Conservation (phyloP, 2,113 vertebrate species). For the Epinephelus moara region DNA sequence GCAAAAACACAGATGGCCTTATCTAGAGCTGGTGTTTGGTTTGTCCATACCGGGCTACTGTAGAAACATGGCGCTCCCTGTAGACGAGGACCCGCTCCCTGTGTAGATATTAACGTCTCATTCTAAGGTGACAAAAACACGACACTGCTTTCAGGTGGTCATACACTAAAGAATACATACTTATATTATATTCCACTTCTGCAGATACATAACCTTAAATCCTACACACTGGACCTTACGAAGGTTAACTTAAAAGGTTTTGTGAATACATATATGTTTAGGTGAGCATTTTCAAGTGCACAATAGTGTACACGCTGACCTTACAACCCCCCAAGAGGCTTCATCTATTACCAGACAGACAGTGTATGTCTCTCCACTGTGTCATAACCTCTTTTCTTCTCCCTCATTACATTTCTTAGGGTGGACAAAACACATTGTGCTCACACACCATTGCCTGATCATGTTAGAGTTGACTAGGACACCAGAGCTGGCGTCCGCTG, state of each 20-base stretch:
- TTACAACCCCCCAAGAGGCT: not conserved
- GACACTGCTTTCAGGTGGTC: too few species aligned
- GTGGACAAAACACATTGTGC: slow-evolving; percentile 59
- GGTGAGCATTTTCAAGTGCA: not conserved
- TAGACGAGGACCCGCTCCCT: too few species aligned
- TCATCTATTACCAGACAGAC: slow-evolving; percentile 32
- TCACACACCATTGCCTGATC: slow-evolving; percentile 70
- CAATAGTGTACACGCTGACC: slow-evolving; percentile 16
- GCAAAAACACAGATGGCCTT: too few species aligned
- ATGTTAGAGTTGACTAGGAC: slow-evolving; percentile 63
- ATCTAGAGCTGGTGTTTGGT: too few species aligned
- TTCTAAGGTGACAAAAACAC: too few species aligned
- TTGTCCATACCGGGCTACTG: too few species aligned
- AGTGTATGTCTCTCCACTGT: slow-evolving; percentile 26
- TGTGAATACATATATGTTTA: not conserved
- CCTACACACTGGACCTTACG: not conserved
- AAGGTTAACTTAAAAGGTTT: not conserved
- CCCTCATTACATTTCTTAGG: slow-evolving; percentile 68
- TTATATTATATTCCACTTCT: too few species aligned
- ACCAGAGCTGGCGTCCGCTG: slow-evolving; percentile 35
- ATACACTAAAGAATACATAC: too few species aligned
- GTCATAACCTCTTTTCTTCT: slow-evolving; percentile 67
- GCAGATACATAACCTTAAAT: too few species aligned
- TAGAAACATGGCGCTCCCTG: too few species aligned
- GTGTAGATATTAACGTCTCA: too few species aligned